A percentile compares a stretch with the other conserved stretches of the same genome.
Evolutionary conservation across 1,140 invertebrate species (phyloP).

Genomic region (Procambarus clarkii): DNA sequence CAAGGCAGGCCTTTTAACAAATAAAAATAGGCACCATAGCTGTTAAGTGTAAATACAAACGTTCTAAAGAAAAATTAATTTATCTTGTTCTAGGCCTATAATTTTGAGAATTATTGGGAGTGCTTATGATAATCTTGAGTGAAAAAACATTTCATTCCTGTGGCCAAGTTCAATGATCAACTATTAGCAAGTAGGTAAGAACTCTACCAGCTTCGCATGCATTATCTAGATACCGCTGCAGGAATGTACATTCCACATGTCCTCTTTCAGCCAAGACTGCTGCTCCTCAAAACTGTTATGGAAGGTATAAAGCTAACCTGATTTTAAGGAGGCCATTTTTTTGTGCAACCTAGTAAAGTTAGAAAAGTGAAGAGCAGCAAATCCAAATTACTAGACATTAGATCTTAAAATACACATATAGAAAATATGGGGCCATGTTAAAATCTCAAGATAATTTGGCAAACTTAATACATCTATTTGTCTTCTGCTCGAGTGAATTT

Average conservation of each 20-base stretch:
- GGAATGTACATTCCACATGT: not conserved
- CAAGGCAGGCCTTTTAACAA: slow-evolving; percentile 53
- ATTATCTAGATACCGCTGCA: not conserved
- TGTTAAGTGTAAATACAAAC: slow-evolving; percentile 18
- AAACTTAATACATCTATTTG: slow-evolving; percentile 37
- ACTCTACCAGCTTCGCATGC: slow-evolving; percentile 2
- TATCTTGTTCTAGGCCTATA: not conserved
- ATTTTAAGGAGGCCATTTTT: slow-evolving; percentile 9
- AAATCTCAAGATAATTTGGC: slow-evolving; percentile 27
- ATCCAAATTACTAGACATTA: slow-evolving; percentile 55
- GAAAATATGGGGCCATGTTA: slow-evolving; percentile 51
- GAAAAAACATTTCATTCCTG: slow-evolving; percentile 7
- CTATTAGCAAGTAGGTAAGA: not conserved
- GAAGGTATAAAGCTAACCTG: slow-evolving; percentile 2
- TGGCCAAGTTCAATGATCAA: slow-evolving; percentile 40
- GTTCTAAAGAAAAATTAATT: not conserved
- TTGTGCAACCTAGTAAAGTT: slow-evolving; percentile 40
- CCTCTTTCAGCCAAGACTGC: slow-evolving; percentile 3
- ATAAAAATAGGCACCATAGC: slow-evolving; percentile 62
- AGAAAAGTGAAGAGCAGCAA: slow-evolving; percentile 42
- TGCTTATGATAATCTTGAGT: not conserved
- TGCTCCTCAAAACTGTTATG: slow-evolving; percentile 22
- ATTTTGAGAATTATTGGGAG: slow-evolving; percentile 15
- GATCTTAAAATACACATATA: slow-evolving; percentile 59
- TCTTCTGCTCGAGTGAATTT: slow-evolving; percentile 33